These are phyloP conservation scores for Melanotus villosus DNA, from an alignment of 2,888 invertebrate species.

Conservation along the genomic window DNA sequence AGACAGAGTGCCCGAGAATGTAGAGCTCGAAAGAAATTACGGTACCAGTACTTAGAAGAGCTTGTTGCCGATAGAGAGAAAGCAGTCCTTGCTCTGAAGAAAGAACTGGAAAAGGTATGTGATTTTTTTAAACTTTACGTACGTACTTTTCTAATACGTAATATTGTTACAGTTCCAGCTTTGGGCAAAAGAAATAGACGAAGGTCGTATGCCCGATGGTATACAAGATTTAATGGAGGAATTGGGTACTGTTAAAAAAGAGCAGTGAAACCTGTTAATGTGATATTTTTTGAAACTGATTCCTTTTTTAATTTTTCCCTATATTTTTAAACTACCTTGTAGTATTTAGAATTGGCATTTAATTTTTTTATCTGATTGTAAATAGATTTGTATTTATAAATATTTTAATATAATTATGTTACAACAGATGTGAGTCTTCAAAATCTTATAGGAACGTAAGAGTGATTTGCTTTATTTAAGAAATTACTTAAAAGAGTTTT, in stretches of 20 bases:
- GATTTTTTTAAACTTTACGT: background rate
- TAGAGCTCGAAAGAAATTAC: conserved; percentile 94
- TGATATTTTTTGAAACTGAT: conserved; percentile 35
- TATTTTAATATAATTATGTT: conserved; percentile 28
- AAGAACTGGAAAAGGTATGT: conserved; percentile 91
- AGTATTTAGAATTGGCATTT: conserved; percentile 27
- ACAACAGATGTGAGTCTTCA: too few species aligned
- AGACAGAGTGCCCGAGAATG: conserved; percentile 98
- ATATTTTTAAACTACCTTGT: conserved; percentile 1
- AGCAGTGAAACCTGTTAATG: conserved; percentile 61
- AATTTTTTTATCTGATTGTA: conserved; percentile 21
- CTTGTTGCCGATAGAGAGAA: conserved; percentile 94
- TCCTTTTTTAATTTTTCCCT: conserved; percentile 24
- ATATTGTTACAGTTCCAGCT: conserved; percentile 77
- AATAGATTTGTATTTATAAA: conserved; percentile 6
- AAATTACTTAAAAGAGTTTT: too few species aligned
- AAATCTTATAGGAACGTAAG: too few species aligned
- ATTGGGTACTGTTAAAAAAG: conserved; percentile 80
- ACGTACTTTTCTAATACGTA: conserved; percentile 6
- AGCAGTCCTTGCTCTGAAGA: conserved; percentile 87
- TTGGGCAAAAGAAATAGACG: conserved; percentile 86
- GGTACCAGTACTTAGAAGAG: conserved; percentile 97
- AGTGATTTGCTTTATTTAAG: too few species aligned
- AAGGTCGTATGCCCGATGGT: conserved; percentile 85
- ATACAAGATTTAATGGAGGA: conserved; percentile 84